A percentile compares a stretch with the other conserved stretches of the same genome.
Conservation (phyloP, 2,888 invertebrate genomes). For the Alviniconcha strummeri region DNA sequence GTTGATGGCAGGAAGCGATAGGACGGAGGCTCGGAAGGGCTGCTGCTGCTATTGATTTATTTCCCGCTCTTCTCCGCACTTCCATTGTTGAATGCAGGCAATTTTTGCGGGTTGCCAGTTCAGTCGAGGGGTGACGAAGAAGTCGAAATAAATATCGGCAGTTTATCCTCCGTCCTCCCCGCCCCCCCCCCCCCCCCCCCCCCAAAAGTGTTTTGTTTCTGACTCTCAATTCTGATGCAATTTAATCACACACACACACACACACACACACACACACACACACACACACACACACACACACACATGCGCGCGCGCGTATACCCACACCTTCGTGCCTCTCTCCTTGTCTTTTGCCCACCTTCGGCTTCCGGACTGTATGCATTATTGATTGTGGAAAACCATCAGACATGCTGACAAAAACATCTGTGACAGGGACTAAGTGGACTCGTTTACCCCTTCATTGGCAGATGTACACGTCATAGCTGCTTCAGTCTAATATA, state of each 20-base stretch:
- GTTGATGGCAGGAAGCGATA: no score
- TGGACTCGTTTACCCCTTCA: no score
- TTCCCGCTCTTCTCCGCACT: no score
- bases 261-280: constrained; percentile 2
- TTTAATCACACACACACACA: background rate
- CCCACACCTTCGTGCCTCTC: background rate
- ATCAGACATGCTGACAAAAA: no score
- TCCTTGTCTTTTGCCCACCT: background rate
- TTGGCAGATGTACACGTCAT: no score
- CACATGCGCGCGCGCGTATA: background rate
- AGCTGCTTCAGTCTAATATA: no score
- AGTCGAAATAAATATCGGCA: background rate
- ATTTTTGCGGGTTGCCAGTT: no score
- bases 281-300: constrained; percentile 4
- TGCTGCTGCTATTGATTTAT: no score
- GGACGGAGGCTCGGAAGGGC: no score
- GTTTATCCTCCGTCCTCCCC: background rate
- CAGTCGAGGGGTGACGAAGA: no score
- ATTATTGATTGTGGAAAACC: background rate
- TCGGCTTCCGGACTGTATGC: background rate
- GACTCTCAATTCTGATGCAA: background rate
- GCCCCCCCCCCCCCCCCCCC: background rate
- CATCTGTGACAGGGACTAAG: no score
- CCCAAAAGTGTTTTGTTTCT: background rate
- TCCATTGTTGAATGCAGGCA: no score